These are phyloP conservation scores for Emydocephalus ijimae DNA, from an alignment of 2,113 vertebrate species.

Conservation along the genomic window DNA sequence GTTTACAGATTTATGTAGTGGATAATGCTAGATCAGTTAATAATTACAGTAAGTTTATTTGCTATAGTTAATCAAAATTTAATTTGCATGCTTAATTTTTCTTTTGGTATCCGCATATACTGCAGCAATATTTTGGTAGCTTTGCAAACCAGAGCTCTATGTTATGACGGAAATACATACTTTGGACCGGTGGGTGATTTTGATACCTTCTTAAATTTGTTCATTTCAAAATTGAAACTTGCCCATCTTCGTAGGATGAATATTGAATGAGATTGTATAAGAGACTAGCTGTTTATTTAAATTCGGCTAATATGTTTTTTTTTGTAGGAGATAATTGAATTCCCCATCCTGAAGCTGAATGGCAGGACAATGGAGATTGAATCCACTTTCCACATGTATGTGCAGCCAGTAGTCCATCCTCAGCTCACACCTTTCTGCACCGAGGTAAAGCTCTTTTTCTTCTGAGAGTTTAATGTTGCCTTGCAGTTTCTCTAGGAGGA, in stretches of 20 bases:
- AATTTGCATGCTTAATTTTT: background rate
- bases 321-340: slow-evolving; percentile 82
- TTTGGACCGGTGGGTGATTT: background rate
- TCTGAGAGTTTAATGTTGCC: slow-evolving; percentile 3
- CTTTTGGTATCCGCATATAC: background rate
- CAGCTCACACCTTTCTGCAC: slow-evolving; percentile 84
- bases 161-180: background rate
- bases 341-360: slow-evolving; percentile 83
- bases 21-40: background rate
- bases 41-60: background rate
- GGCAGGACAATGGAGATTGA: slow-evolving; percentile 84
- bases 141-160: background rate
- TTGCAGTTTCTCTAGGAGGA: background rate
- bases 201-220: background rate
- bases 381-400: slow-evolving; percentile 84
- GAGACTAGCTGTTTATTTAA: background rate
- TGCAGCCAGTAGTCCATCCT: slow-evolving; percentile 81
- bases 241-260: background rate
- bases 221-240: background rate
- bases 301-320: background rate
- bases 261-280: background rate
- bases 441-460: slow-evolving; percentile 73
- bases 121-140: background rate
- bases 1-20: background rate
- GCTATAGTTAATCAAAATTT: background rate